phyloP scores from a whole-genome alignment of 2,113 vertebrate species.

The Buteo buteo region DNA sequence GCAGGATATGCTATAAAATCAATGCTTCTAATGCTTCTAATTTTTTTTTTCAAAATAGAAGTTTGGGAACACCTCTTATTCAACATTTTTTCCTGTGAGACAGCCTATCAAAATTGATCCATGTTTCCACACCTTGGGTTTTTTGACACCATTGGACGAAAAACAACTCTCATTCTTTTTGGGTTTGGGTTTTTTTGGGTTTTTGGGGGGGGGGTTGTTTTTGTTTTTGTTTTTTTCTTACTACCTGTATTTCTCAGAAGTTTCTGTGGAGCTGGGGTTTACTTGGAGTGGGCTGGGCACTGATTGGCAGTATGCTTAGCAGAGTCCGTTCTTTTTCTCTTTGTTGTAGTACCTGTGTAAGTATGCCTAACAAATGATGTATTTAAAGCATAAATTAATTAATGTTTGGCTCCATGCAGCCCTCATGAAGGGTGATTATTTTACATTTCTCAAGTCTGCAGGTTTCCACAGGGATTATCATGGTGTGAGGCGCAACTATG shows the following conservation, averaged over 20 bases:
- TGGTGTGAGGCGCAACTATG: fast-evolving
- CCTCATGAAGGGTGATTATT: background rate
- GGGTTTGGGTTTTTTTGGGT: no score
- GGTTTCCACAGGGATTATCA: fast-evolving
- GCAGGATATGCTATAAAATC: background rate
- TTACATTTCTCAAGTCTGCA: background rate
- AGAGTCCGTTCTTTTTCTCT: fast-evolving
- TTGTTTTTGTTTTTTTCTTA: background rate
- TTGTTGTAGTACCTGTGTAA: background rate
- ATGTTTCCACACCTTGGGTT: background rate
- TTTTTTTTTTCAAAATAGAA: background rate
- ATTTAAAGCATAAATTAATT: background rate
- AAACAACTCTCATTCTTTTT: no score
- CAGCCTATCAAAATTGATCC: background rate
- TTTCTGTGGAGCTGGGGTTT: background rate
- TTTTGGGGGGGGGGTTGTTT: no score
- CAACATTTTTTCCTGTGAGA: background rate
- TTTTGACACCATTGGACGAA: background rate
- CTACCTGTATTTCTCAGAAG: background rate
- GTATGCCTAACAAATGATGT: background rate
- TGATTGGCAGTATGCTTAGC: no score
- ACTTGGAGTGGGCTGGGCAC: background rate
- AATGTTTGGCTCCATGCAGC: background rate
- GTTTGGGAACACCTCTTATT: background rate
- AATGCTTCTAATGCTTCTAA: background rate